Base-by-base conservation (phyloP, 2,888 invertebrate genomes). In the Metalampra italica region DNA sequence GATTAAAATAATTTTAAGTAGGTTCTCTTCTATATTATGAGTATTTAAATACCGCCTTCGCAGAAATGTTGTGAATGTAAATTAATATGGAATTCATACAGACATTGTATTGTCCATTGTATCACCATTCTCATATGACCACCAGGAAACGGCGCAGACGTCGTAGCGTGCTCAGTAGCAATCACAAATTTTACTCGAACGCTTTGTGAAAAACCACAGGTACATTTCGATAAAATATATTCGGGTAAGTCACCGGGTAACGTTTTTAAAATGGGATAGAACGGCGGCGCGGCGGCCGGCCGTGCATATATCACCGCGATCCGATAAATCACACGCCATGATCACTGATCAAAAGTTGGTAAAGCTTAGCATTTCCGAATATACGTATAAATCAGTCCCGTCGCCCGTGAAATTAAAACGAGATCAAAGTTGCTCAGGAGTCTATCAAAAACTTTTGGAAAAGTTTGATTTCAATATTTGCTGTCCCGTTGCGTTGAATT, bases 321-420 rank as follows among this genome's bases (percentile, higher is more conserved):
- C 46, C 59, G 55, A 76, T 81, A 79, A 81, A 82, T 82, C 78
- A 74, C 63, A 71, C 55, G 61, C 64, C 59, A 67, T 70, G 76
- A 80, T 81, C 78, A 69, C 71, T 64, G 75, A 76, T 79, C 79
- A 74, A 71, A 78, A 80, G 65, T 78, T 80, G 65, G 70, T 63
- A 66, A 76, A 75, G 72, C 76, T 78, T 74, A 73, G 75, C 71
- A 75, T 77, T 78, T 70, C 64, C 65, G 66, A 66, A 71, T 71
- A 75, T 73, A 71, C 69, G 61, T 68, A 78, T 80, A 78, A 79
- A 79, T 81, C 75, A 71, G 72, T 62, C 55, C 66, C 52, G 55
- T 68, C 68, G 60, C 56, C 68, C 74, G 74, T 75, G 72, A 81
- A 82, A 80, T 81, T 75, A 78, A 76, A 77, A 69, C 65, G 69